These are phyloP conservation scores for Scaptodrosophila latifasciaeformis DNA, from an alignment of 2,888 invertebrate genomes.

Conservation along the genomic window DNA sequence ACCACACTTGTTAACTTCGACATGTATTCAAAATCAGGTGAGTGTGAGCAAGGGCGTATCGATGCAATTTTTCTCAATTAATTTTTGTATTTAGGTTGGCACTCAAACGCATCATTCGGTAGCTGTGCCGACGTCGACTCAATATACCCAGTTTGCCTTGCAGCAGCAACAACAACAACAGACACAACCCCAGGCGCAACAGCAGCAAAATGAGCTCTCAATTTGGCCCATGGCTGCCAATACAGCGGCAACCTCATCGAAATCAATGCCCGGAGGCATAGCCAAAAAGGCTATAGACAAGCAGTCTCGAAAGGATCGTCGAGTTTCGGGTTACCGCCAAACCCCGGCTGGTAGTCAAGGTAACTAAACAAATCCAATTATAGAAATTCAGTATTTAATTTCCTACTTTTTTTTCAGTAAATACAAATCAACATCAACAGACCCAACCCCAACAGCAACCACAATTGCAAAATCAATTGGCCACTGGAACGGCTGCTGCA, in stretches of 20 bases:
- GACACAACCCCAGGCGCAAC: constrained; percentile 40
- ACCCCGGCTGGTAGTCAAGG: constrained; percentile 75
- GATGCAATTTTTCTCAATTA: background rate
- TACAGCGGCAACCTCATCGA: constrained; percentile 36
- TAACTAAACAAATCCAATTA: constrained; percentile 25
- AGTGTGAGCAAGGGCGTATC: background rate
- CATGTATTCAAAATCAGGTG: constrained; percentile 66
- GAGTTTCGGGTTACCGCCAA: constrained; percentile 72
- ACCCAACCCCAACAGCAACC: constrained; percentile 62
- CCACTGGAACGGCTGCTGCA: constrained; percentile 69
- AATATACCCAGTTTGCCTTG: constrained; percentile 50
- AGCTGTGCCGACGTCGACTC: constrained; percentile 57
- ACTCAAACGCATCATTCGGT: constrained; percentile 78
- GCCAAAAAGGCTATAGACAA: constrained; percentile 74
- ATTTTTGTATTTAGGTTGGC: constrained; percentile 75
- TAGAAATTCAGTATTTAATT: background rate
- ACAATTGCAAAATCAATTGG: constrained; percentile 65
- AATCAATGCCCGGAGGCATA: constrained; percentile 71
- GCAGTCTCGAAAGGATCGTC: constrained; percentile 75
- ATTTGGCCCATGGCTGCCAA: constrained; percentile 50
- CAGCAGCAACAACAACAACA: constrained; percentile 39
- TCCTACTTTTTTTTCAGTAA: constrained; percentile 44
- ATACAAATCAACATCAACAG: constrained; percentile 64
- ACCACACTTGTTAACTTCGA: constrained; percentile 70
- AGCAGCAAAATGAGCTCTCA: constrained; percentile 53